Evolutionary conservation across 2,888 invertebrate species (phyloP), one percentile per base, ranked within the genome.

Genomic region (Parnassius glacialis): DNA sequence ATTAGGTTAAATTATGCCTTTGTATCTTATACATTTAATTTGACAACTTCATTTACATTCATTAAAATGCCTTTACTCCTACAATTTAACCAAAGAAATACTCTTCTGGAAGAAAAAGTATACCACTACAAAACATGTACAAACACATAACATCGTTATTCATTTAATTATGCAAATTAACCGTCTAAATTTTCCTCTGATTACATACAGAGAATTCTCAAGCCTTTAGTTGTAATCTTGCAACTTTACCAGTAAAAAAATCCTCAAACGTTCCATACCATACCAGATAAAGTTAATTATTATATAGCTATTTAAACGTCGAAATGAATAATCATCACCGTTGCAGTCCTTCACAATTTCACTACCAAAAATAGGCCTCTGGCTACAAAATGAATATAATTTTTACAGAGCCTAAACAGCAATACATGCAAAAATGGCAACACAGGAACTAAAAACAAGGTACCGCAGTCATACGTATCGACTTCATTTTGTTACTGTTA

Each of bases 181-280:
- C 87, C 87, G 87, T 86, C 79, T 84, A 87, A 87, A 86, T 84
- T 83, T 76, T 55, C 79, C 81, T 78, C 80, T 25, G 7, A 7
- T 25, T 87, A 87, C 74, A 88, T 87, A 87, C 87, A 87, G 81
- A 83, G 79, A 81, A 74, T 77, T 78, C 74, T 74, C 74, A 57
- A 47, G 59, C 60, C 62, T 60, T 59, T 59, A 56, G 13, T 52
- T 25, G 25, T 25, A 1, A 16, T 20, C 20, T 48, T 57, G 50
- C 44, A 51, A 50, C 50, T 45, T 53, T 9, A 50, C 53, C 41
- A 51, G 20, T 50, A 62, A 10, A 61, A 61, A 57, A 53, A 25
- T 25, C 20, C 5, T 48, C 13, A 59, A 50, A 50, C 9, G 12
- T n/a, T 42, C 42, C 43, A 9, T 12, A 13, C 13, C 41, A 61